phyloP scores from a whole-genome alignment of 2,888 invertebrate species.

The Protula sp. region DNA sequence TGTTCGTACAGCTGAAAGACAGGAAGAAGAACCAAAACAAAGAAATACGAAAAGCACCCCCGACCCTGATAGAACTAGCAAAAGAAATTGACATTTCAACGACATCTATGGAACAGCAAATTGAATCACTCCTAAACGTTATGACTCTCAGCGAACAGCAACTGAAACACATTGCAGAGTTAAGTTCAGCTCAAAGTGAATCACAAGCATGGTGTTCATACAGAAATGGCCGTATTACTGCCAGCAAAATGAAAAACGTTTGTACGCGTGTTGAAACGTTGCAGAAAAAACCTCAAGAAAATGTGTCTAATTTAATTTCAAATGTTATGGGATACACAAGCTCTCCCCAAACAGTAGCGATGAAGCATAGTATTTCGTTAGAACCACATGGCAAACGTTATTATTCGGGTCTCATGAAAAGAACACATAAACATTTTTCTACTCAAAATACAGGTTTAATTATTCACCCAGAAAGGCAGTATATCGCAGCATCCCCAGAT shows the following conservation, averaged over 20 bases:
- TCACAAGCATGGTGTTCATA: neutral
- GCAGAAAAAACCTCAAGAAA: neutral
- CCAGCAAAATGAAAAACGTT: neutral
- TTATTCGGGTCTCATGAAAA: neutral
- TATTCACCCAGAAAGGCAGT: neutral
- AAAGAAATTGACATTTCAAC: neutral
- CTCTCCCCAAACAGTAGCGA: too few relatives aligned
- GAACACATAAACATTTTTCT: neutral
- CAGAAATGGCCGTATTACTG: neutral
- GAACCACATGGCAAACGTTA: neutral
- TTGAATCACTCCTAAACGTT: neutral
- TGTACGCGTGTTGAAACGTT: neutral
- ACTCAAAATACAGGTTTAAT: neutral
- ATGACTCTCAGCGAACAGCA: neutral
- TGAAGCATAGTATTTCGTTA: neutral
- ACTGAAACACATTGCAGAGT: neutral
- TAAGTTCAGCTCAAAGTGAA: neutral
- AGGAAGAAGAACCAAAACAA: too few relatives aligned
- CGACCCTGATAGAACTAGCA: too few relatives aligned
- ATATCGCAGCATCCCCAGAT: neutral
- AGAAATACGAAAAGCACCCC: too few relatives aligned
- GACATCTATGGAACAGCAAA: neutral
- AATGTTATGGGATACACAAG: too few relatives aligned
- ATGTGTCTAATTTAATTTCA: too few relatives aligned
- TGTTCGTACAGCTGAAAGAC: too few relatives aligned